Base-by-base conservation (phyloP, 2,113 vertebrate genomes). In the Gymnogyps californianus region DNA sequence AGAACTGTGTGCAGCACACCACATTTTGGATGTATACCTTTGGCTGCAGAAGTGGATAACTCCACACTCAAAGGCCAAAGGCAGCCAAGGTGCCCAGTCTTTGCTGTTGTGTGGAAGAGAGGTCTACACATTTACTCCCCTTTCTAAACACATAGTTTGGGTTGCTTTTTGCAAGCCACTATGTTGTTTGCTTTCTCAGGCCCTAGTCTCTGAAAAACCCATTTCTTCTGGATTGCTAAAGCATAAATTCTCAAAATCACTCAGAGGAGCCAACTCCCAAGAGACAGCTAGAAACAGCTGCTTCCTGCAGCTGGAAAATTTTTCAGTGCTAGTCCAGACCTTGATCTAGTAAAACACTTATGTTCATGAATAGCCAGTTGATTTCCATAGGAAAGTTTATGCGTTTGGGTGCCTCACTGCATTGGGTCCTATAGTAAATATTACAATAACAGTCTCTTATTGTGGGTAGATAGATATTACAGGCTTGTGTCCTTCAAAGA, bases 11-110 rank as follows among this genome's bases (percentile, higher is more conserved):
- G 88, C 44, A 85, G 40, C 44, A 52, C 40, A 12, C 31, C 76
- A 74, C 16, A 5, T 91, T 97, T 90, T 52, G 49, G 65, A 36
- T 67, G 71, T 57, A 66, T n/a, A 89, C 42, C 71, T 96, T 96
- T 94, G 89, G 83, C 93, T 95, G 89, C 89, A 69, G 76, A 96
- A 97, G 71, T 57, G 79, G 90, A 11, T 92, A 97, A 96, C 88
- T 93, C 62, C 28, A 77, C 97, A 89, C 94, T 75, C 82, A 82
- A 92, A 92, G 71, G 86, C 92, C 66, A 83, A 95, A 97, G 76
- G 93, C 72, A 78, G 15, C n/a, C 66, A 51, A 64, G 18, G 61
- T 87, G 46, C 71, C 67, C 55, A 42, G 54, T 62, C 84, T 89
- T 94, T 90, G 69, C 86, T 97, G 78, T 46, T 74, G 58, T 54